Conservation (phyloP, 2,888 invertebrate genomes). For the Choristoneura rosaceana region DNA sequence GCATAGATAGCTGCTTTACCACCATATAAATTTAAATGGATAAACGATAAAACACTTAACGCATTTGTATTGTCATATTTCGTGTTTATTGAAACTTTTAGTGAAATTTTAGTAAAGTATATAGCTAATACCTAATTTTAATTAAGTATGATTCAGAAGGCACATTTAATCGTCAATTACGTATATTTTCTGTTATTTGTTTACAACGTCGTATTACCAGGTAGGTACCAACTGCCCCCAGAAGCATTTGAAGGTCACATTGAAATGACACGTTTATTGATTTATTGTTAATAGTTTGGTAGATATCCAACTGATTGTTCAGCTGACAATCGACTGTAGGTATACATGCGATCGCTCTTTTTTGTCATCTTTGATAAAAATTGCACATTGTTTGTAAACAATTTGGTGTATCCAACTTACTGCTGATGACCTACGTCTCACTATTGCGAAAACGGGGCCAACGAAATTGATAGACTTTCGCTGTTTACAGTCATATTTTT, state of each 20-base stretch:
- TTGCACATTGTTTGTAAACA: slow-evolving; percentile 56
- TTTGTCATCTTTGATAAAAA: slow-evolving; percentile 49
- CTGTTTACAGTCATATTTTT: slow-evolving; percentile 57
- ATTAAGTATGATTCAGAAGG: background rate
- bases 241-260: slow-evolving; percentile 25
- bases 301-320: slow-evolving; percentile 19
- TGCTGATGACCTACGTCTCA: slow-evolving; percentile 50
- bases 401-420: slow-evolving; percentile 44
- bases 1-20: background rate
- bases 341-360: slow-evolving; percentile 37
- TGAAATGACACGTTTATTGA: slow-evolving; percentile 36
- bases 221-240: background rate
- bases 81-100: background rate
- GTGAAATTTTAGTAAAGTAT: background rate
- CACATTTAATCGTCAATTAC: background rate
- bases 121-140: background rate
- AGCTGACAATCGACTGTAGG: slow-evolving; percentile 29
- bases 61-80: background rate
- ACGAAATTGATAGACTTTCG: slow-evolving; percentile 75
- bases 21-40: background rate
- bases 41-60: background rate
- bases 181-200: background rate
- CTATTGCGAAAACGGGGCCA: slow-evolving; percentile 69
- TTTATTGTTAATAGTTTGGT: slow-evolving; percentile 23
- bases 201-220: background rate